Evolutionary conservation across 2,113 vertebrate species (phyloP).

Genomic region (Propithecus coquereli): DNA sequence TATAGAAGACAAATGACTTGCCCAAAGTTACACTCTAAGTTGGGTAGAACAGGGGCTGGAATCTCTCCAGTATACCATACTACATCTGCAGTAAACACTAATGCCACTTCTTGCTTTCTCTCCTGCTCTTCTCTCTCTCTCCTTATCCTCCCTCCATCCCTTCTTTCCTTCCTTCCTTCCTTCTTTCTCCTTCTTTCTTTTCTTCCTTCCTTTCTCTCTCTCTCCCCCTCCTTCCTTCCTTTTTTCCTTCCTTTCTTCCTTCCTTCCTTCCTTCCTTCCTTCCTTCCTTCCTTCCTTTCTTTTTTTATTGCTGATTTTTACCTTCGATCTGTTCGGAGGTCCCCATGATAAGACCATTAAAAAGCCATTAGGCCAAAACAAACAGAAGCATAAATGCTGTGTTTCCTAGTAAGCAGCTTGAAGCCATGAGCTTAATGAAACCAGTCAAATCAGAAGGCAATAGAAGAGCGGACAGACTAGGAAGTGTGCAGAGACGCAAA

Average conservation of each 20-base stretch:
- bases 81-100: not conserved
- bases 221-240: fast-evolving
- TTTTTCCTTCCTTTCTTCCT: fast-evolving
- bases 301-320: not conserved
- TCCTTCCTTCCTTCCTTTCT: fast-evolving
- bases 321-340: not conserved
- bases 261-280: no score
- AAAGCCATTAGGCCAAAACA: not conserved
- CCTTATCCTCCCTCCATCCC: no score
- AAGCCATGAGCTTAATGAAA: constrained; percentile 7
- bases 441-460: not conserved
- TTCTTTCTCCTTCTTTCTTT: no score
- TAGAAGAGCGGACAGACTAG: not conserved
- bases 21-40: not conserved
- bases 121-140: fast-evolving
- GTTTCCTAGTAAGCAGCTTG: not conserved
- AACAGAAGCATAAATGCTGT: not conserved
- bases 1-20: not conserved
- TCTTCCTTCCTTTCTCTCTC: fast-evolving
- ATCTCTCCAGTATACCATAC: not conserved
- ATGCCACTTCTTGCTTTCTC: not conserved
- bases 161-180: not conserved
- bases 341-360: not conserved
- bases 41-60: not conserved
- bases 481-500: not conserved